Conservation (phyloP, 1,140 invertebrate genomes). For the Vanessa tameamea region DNA sequence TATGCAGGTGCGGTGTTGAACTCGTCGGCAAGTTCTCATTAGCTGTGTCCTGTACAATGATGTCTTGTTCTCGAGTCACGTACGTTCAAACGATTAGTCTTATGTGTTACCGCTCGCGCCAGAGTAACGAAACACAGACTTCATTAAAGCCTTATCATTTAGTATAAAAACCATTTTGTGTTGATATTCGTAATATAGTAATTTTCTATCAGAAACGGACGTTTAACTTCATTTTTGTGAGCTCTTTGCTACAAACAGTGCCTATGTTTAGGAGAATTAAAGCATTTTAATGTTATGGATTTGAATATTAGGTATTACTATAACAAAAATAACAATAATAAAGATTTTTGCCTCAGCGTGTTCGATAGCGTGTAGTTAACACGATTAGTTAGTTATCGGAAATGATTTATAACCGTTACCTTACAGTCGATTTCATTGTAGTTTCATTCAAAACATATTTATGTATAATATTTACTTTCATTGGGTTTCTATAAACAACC, state of each 20-base stretch:
- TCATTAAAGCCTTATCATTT: conserved; percentile 15
- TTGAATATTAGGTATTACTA: neutral
- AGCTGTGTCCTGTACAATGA: conserved; percentile 58
- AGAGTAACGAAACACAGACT: conserved; percentile 16
- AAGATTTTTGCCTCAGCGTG: too few species aligned
- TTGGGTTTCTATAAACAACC: too few species aligned
- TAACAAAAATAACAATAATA: too few species aligned
- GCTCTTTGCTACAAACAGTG: neutral
- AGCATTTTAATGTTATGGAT: neutral
- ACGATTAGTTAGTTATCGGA: too few species aligned
- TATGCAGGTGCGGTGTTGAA: conserved; percentile 31
- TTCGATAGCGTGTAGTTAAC: too few species aligned
- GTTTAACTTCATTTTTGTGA: neutral
- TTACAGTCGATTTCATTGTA: too few species aligned
- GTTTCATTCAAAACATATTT: too few species aligned
- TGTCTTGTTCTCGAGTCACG: conserved; percentile 58
- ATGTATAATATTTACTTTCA: too few species aligned
- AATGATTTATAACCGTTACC: too few species aligned
- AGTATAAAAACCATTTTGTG: neutral
- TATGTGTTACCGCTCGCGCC: conserved; percentile 30
- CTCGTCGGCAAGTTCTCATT: conserved; percentile 47
- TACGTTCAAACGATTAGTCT: conserved; percentile 40
- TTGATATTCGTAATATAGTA: neutral
- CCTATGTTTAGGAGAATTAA: neutral
- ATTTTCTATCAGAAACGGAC: neutral